Evolutionary conservation across 2,888 invertebrate species (phyloP), one percentile per base, ranked within the genome.

Genomic region (Leptinotarsa peninsularis): DNA sequence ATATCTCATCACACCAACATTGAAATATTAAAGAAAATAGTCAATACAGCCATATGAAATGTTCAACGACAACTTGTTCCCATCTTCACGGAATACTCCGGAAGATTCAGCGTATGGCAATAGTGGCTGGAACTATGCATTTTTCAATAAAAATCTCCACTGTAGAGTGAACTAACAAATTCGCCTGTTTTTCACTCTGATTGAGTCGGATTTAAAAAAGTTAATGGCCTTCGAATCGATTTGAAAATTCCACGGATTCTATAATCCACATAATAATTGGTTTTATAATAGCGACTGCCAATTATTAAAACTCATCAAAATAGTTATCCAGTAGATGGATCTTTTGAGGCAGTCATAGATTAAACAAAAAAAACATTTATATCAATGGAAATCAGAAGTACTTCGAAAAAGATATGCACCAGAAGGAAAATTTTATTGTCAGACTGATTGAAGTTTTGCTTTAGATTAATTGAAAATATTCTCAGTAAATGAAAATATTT

Each of bases 221-320:
- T 23, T 4, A 23, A 15, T 23, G 14, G 23, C 58, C 15, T 14
- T 23, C 58, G 23, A 1, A 21, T 63, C 63, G 63, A 33, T 63
- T n/a, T 1, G 10, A n/a, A 13, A 63, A 43, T n/a, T n/a, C 63
- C 33, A 63, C 33, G 13, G n/a, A 63, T 63, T 33, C 43, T n/a
- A 33, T 63, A 63, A 63, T 63, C 63, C 63, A 3, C 27, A 15
- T 17, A 63, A n/a, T 63, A 33, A 63, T 43, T 63, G 43, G 43
- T 43, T 43, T 5, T 43, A 43, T 43, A 43, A 43, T 43, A 43
- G 3, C 43, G 1, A 63, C 17, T 33, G n/a, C 49, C 49, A 70
- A 70, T 70, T 70, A 70, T 70, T 58, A 49, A 70, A 56, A 58
- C 49, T 49, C 70, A 70, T 58, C 60, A 43, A 21, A 69, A 69